A percentile compares a stretch with the other conserved stretches of the same genome.
Conservation (phyloP, 2,113 vertebrate genomes). For the Hippocampus zosterae region DNA sequence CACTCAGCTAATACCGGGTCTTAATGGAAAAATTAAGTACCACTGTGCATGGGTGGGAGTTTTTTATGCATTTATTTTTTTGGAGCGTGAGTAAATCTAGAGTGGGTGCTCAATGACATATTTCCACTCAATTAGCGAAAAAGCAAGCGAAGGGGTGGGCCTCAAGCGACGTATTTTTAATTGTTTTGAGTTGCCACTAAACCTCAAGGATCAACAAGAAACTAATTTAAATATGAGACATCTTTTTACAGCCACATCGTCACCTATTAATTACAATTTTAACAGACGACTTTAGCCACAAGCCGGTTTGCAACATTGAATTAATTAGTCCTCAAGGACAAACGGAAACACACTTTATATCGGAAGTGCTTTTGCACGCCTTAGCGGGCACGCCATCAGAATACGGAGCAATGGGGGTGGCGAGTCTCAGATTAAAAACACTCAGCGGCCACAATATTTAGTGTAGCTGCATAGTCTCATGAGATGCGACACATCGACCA, state of each 20-base stretch:
- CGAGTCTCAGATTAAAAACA: background rate
- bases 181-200: conserved; percentile 11
- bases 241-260: conserved; percentile 6
- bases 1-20: background rate
- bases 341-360: background rate
- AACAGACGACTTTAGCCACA: conserved; percentile 5
- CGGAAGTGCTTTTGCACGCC: background rate
- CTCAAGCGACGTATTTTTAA: background rate
- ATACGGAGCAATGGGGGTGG: background rate
- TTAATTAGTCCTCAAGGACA: background rate
- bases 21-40: background rate
- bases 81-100: background rate
- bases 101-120: conserved; percentile 1
- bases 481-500: background rate
- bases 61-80: background rate
- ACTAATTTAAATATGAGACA: conserved; percentile 1
- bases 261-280: conserved; percentile 7
- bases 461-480: background rate
- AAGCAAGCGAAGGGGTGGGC: background rate
- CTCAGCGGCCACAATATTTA: background rate
- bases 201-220: conserved; percentile 7
- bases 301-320: background rate
- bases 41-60: background rate
- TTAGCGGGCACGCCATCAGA: background rate
- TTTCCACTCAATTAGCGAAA: conserved; percentile 1